Conservation (phyloP, 2,113 vertebrate genomes). For the Rynchops niger region DNA sequence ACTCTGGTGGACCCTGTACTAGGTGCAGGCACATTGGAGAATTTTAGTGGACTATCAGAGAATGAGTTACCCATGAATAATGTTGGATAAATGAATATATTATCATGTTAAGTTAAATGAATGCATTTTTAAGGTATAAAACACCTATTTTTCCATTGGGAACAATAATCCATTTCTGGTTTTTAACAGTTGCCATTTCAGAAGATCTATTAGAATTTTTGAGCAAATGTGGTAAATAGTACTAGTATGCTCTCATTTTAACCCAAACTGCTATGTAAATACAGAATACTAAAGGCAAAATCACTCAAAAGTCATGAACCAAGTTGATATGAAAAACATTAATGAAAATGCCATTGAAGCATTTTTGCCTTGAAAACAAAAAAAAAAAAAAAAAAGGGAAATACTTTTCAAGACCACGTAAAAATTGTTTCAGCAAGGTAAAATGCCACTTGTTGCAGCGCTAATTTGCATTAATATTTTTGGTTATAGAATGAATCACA, state of each 20-base stretch:
- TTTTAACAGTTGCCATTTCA: background rate
- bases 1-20: background rate
- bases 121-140: background rate
- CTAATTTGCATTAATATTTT: background rate
- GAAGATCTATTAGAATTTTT: background rate
- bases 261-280: background rate
- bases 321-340: background rate
- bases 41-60: background rate
- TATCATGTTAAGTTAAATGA: background rate
- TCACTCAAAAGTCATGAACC: background rate
- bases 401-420: background rate
- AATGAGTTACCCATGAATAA: background rate
- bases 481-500: too few relatives aligned
- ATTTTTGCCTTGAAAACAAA: background rate
- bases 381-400: background rate
- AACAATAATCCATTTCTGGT: background rate
- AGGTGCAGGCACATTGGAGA: background rate
- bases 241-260: background rate
- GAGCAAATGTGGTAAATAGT: background rate
- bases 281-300: background rate
- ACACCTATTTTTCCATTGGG: background rate
- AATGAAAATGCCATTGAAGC: background rate
- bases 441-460: background rate
- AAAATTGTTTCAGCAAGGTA: background rate
- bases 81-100: background rate